Percentiles rank a stretch among this genome's conserved stretches.
These are phyloP conservation scores for Lasioglossum albipes DNA, from an alignment of 1,140 invertebrate species.

Conservation along the genomic window DNA sequence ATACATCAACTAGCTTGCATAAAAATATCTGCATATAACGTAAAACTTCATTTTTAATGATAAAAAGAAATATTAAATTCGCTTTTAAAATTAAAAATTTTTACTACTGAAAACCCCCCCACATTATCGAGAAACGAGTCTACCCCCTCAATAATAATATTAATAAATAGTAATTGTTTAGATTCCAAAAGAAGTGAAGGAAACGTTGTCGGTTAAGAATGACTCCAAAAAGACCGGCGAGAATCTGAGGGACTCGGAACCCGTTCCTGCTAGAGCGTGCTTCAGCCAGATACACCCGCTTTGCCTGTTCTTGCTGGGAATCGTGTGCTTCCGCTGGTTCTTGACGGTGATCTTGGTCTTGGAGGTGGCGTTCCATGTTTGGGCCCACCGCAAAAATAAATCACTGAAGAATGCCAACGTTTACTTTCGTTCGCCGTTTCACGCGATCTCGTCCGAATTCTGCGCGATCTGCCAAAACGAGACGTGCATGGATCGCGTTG, in stretches of 20 bases:
- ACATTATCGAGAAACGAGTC: too few species aligned
- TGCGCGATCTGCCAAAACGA: conserved; percentile 81
- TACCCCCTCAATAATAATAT: too few species aligned
- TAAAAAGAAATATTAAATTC: too few species aligned
- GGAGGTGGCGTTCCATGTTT: conserved; percentile 78
- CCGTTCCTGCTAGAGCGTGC: conserved; percentile 67
- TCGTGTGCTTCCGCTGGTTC: conserved; percentile 74
- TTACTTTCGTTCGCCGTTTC: conserved; percentile 82
- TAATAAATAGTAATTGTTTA: conserved; percentile 46
- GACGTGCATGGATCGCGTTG: conserved; percentile 75
- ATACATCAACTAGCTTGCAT: too few species aligned
- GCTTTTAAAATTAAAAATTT: too few species aligned
- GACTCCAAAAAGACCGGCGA: conserved; percentile 44
- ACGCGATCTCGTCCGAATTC: conserved; percentile 81
- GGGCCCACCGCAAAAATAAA: conserved; percentile 82
- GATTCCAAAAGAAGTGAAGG: conserved; percentile 73
- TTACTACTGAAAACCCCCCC: too few species aligned
- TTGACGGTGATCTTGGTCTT: conserved; percentile 67
- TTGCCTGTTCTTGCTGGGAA: conserved; percentile 69
- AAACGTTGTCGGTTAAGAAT: conserved; percentile 52
- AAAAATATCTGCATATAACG: too few species aligned
- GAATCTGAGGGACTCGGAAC: conserved; percentile 56
- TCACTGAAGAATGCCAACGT: conserved; percentile 77
- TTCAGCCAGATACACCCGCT: conserved; percentile 74
- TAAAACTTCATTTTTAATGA: too few species aligned